Base-by-base conservation (phyloP, 2,113 vertebrate genomes). In the Carassius carassius region DNA sequence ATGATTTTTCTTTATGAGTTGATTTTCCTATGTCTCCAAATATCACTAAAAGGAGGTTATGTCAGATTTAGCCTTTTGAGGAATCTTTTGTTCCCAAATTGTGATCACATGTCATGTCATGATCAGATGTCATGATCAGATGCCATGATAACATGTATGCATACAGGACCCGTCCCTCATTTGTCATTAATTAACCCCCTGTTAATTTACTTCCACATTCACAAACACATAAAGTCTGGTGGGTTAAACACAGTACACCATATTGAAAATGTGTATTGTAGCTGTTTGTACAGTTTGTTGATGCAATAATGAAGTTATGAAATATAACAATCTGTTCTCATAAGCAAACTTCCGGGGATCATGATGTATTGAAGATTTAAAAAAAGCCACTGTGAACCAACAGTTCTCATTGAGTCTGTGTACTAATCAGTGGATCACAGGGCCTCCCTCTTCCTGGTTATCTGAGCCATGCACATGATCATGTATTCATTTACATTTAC, bases 401-500 rank as follows among this genome's bases (percentile, higher is more conserved):
- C 21, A 21, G 62, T 47, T 35, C 23, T 63, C n/a, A 11, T 56
- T 16, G 49, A 35, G 11, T 84, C 17, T 76, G 67, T 32, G 11
- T 32, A 58, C 65, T 90, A 90, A 93, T 94, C 92, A 87, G 37
- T 72, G 11, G 21, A n/a, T 60, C 78, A 86, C 91, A 89, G 78
- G 78, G 23, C 84, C n/a, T 56, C 80, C 86, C 44, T 60, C 62
- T 58, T 58, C 54, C 47, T 41, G 49, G 12, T 86, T 90, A 92
- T 93, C 92, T 92, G 47, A 72, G 60, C 75, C 29, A 47, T 82
- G 69, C 11, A 65, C 89, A 87, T 77, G 21, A 47, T 69, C n/a
- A 19, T 60, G 12, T 37, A 4, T 37, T 3, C 35, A 37, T 37
- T 37, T 37, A 37, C 35, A 37, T 37, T 37, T 37, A 37, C 35